Base-by-base conservation (phyloP, 2,113 vertebrate genomes). In the Microtus oregoni region DNA sequence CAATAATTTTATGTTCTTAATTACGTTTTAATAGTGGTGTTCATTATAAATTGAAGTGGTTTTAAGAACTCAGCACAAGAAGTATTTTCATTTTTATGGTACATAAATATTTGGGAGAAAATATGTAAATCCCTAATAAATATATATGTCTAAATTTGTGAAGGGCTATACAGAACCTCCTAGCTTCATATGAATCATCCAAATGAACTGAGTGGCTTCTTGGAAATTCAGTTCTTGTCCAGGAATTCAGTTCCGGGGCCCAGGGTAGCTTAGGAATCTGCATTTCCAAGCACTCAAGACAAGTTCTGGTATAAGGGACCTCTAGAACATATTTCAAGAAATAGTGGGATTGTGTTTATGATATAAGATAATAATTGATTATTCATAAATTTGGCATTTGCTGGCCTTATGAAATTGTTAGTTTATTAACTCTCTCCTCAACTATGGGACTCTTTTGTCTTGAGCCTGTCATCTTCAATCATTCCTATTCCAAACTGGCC, bases 11-110 rank as follows among this genome's bases (percentile, higher is more conserved):
- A 86, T 93, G 63, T 26, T 94, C 20, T 22, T 94, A 91, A 96
- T 94, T 95, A 86, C 24, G 91, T 94, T 95, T 97, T 97, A 96
- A 96, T 94, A 95, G 82, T 91, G 13, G 41, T 90, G 22, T 89
- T 95, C 58, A 95, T 97, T 95, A 91, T 91, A 95, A 95, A 89
- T 55, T 91, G 65, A n/a, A 76, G 76, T 96, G 73, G 35, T 95
- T 95, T 97, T 89, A 95, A 90, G 38, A 94, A 92, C 50, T 70
- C 58, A 83, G 86, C 70, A 86, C 3, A 92, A 87, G 52, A 95
- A 83, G 28, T 89, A 91, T 58, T 97, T 73, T 91, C 4, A 85
- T 90, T 94, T 95, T 90, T 95, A 50, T 82, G 65, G 28, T 77
- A 86, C n/a, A 85, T 95, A 86, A 93, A 67, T 38, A 92, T 90